Percentiles rank a stretch among this genome's conserved stretches.
These are phyloP conservation scores for Spisula subtruncata DNA, from an alignment of 2,888 invertebrate genomes.

Conservation along the genomic window DNA sequence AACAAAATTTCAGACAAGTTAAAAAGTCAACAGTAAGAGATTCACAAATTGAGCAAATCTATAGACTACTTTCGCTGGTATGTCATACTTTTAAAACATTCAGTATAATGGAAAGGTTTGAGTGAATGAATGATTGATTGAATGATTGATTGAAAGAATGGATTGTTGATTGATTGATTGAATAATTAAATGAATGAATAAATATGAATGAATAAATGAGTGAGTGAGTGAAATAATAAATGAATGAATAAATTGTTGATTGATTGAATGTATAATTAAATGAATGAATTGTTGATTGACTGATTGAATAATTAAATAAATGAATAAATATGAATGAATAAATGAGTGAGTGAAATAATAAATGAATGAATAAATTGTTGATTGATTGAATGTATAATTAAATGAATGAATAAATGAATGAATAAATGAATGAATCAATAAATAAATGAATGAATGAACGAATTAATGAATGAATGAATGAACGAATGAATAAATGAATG, in stretches of 20 bases:
- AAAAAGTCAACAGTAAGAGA: too few relatives aligned
- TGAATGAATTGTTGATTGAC: not conserved
- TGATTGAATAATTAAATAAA: slow-evolving; percentile 13
- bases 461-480: slow-evolving; percentile 26
- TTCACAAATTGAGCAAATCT: too few relatives aligned
- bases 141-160: slow-evolving; percentile 20
- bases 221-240: slow-evolving; percentile 12
- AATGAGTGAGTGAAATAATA: too few relatives aligned
- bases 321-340: slow-evolving; percentile 20
- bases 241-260: slow-evolving; percentile 21
- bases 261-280: slow-evolving; percentile 12
- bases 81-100: too few relatives aligned
- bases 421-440: slow-evolving; percentile 22
- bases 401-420: slow-evolving; percentile 17
- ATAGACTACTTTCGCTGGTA: too few relatives aligned
- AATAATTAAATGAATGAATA: slow-evolving; percentile 19
- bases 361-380: slow-evolving; percentile 6
- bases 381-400: slow-evolving; percentile 11
- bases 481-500: slow-evolving; percentile 25
- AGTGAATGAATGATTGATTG: slow-evolving; percentile 8
- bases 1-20: not conserved
- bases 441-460: slow-evolving; percentile 12
- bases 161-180: too few relatives aligned
- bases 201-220: not conserved
- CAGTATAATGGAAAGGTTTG: not conserved